These are phyloP conservation scores for Plagodis pulveraria DNA, from an alignment of 2,888 invertebrate species.

Conservation along the genomic window DNA sequence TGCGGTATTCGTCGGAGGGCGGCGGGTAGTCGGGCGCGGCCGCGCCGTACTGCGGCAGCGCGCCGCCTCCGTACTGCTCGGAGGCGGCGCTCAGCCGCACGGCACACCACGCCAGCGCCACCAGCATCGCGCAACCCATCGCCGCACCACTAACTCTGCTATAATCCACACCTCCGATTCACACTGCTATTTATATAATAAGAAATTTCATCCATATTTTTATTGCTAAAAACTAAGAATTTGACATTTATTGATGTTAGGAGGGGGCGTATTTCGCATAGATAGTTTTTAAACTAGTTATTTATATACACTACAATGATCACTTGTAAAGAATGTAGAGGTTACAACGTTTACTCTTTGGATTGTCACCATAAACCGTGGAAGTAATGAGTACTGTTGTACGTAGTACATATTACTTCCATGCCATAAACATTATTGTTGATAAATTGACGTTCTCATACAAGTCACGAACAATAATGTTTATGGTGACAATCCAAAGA, in stretches of 20 bases:
- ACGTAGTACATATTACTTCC: too few species aligned
- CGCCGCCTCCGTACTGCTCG: constrained; percentile 63
- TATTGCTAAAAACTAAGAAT: constrained; percentile 60
- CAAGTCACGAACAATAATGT: too few species aligned
- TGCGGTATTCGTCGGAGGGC: constrained; percentile 56
- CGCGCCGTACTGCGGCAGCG: constrained; percentile 69
- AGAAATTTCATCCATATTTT: constrained; percentile 16
- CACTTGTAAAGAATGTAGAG: too few species aligned
- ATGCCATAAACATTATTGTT: too few species aligned
- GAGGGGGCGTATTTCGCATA: too few species aligned
- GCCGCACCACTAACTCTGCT: constrained; percentile 30
- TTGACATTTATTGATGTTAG: constrained; percentile 55
- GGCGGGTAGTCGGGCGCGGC: constrained; percentile 52
- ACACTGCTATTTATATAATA: constrained; percentile 24
- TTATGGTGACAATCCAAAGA: too few species aligned
- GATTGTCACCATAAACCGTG: too few species aligned
- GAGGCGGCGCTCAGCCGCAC: constrained; percentile 42
- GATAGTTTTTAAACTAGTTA: too few species aligned
- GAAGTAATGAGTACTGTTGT: too few species aligned
- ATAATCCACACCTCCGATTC: constrained; percentile 27
- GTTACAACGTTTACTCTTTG: too few species aligned
- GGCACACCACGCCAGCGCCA: constrained; percentile 48
- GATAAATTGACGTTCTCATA: too few species aligned
- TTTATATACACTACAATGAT: too few species aligned
- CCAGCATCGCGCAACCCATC: constrained; percentile 41